Evolutionary conservation across 2,797 vertebrate species (phyloP).

Genomic region (Mormyrops boulengeri): DNA sequence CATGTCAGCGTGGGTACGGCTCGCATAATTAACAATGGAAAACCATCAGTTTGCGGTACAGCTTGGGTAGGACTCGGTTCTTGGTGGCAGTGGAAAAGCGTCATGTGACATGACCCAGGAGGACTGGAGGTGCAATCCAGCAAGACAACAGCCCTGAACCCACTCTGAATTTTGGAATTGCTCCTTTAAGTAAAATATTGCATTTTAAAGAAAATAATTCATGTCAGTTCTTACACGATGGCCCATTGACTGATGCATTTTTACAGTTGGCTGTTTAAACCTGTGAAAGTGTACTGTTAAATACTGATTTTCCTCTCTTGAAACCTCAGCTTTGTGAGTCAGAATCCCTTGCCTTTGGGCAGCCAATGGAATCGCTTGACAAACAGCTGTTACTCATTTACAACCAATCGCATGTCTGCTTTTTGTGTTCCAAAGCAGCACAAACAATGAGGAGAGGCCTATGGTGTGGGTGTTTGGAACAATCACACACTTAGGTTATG

Average conservation of each 20-base stretch:
- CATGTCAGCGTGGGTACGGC: not conserved
- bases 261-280: not conserved
- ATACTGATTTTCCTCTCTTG: not conserved
- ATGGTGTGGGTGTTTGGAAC: not conserved
- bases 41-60: not conserved
- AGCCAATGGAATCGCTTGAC: not conserved
- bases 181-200: not conserved
- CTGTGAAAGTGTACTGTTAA: not conserved
- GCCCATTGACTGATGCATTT: not conserved
- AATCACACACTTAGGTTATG: not conserved
- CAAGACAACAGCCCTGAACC: no score
- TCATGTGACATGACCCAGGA: not conserved
- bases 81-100: not conserved
- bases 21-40: not conserved
- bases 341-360: not conserved
- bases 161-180: not conserved
- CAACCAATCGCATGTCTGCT: not conserved
- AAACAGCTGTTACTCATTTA: slow-evolving; percentile 2
- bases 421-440: not conserved
- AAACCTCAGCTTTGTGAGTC: not conserved
- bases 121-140: not conserved
- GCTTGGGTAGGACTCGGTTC: not conserved
- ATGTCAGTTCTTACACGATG: not conserved
- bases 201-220: not conserved
- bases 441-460: not conserved